Conservation (phyloP, 2,113 vertebrate genomes). For the Dermatemys mawii region DNA sequence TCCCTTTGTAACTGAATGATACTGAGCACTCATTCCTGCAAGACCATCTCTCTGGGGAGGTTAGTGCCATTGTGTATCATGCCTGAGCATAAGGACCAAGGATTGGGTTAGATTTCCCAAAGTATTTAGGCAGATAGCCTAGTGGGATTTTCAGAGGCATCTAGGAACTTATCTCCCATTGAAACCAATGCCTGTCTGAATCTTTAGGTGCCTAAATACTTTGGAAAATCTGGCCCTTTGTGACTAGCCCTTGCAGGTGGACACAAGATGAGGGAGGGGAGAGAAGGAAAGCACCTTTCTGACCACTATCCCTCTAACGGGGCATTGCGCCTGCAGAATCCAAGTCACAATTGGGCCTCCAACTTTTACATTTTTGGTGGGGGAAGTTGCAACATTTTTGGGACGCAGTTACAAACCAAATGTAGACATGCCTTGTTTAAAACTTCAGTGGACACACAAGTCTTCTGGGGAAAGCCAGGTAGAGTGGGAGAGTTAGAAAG, state of each 20-base stretch:
- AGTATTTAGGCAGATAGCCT: neutral
- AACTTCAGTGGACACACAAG: neutral
- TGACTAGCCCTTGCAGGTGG: neutral
- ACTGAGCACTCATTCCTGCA: neutral
- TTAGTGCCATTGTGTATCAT: neutral
- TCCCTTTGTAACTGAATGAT: neutral
- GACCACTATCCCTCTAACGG: neutral
- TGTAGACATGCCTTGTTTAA: neutral
- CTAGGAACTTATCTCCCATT: neutral
- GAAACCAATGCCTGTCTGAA: neutral
- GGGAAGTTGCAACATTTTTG: neutral
- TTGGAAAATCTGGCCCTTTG: neutral
- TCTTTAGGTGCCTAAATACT: neutral
- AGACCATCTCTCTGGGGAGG: neutral
- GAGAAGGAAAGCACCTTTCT: neutral
- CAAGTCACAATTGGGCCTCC: neutral
- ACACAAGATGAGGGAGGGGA: neutral
- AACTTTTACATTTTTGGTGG: neutral
- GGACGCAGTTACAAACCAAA: neutral
- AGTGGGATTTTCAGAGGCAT: neutral
- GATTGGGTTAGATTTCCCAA: neutral
- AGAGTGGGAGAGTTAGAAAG: neutral
- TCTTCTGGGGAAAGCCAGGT: neutral
- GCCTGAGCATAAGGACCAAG: neutral
- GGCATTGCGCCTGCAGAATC: fast-evolving